Conservation (phyloP, 2,888 invertebrate species). For the Tricholauxania praeusta region DNA sequence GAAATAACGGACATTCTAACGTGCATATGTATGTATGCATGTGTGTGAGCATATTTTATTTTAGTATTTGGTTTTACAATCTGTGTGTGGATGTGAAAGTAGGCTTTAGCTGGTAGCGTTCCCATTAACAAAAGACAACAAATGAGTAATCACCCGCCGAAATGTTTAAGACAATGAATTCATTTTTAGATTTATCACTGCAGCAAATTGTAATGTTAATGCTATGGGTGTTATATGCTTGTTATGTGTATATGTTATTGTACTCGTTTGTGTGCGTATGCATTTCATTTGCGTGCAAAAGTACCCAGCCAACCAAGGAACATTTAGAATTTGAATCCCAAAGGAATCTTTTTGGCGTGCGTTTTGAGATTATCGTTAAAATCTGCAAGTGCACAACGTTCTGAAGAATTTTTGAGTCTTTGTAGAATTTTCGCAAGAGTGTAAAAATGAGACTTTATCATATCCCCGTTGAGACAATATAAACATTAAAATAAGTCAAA, state of each 20-base stretch:
- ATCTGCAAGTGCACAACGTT: too few relatives aligned
- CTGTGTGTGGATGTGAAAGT: neutral
- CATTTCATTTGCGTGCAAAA: too few relatives aligned
- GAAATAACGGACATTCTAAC: neutral
- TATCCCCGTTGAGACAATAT: too few relatives aligned
- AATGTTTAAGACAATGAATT: constrained; percentile 16
- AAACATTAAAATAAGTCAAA: too few relatives aligned
- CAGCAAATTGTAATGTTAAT: neutral
- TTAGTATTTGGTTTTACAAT: neutral
- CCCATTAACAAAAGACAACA: neutral
- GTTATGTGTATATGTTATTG: neutral
- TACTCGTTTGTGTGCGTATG: neutral
- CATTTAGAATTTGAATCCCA: too few relatives aligned
- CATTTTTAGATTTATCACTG: constrained; percentile 3
- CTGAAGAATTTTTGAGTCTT: too few relatives aligned
- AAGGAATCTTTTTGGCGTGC: too few relatives aligned
- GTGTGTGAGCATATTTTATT: neutral
- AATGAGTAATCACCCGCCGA: constrained; percentile 2
- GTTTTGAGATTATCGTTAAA: too few relatives aligned
- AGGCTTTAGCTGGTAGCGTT: too few relatives aligned
- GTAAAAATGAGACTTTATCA: too few relatives aligned
- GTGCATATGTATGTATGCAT: neutral
- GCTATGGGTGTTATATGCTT: neutral
- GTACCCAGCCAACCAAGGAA: too few relatives aligned
- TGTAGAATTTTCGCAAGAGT: too few relatives aligned